Evolutionary conservation across 2,888 invertebrate genomes (phyloP).

Genomic region (Acrocera orbiculus): DNA sequence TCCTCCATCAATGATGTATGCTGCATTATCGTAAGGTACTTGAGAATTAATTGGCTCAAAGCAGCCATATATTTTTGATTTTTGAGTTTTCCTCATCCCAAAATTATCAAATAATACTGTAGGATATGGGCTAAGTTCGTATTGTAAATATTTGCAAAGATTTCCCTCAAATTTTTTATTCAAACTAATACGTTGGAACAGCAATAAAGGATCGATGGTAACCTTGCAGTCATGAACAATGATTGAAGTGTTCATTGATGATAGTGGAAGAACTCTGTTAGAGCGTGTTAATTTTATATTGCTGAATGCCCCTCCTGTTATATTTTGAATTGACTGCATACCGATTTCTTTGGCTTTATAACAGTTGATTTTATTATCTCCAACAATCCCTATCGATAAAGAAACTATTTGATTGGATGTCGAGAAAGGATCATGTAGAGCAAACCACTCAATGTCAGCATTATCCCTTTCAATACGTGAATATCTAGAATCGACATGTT

Average conservation of each 20-base stretch:
- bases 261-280: constrained; percentile 13
- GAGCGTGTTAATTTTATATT: too few relatives aligned
- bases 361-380: constrained; percentile 15
- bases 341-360: constrained; percentile 13
- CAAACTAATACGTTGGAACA: constrained; percentile 14
- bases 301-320: too few relatives aligned
- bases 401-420: constrained; percentile 12
- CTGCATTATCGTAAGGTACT: constrained; percentile 3
- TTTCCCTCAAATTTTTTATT: constrained; percentile 13
- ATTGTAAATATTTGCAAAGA: constrained; percentile 8
- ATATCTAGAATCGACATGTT: constrained; percentile 20
- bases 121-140: constrained; percentile 13
- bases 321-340: constrained; percentile 11
- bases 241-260: constrained; percentile 12
- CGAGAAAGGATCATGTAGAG: constrained; percentile 13
- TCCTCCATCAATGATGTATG: constrained; percentile 13
- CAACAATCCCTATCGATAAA: constrained; percentile 16
- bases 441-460: constrained; percentile 14
- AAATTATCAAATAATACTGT: constrained; percentile 10
- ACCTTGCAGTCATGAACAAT: constrained; percentile 10
- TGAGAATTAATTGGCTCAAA: neutral
- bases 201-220: constrained; percentile 8
- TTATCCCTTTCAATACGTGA: constrained; percentile 18
- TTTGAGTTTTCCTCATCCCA: constrained; percentile 14
- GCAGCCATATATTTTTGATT: constrained; percentile 7